Conservation (phyloP, 2,797 vertebrate species). For the Anguilla obscura region DNA sequence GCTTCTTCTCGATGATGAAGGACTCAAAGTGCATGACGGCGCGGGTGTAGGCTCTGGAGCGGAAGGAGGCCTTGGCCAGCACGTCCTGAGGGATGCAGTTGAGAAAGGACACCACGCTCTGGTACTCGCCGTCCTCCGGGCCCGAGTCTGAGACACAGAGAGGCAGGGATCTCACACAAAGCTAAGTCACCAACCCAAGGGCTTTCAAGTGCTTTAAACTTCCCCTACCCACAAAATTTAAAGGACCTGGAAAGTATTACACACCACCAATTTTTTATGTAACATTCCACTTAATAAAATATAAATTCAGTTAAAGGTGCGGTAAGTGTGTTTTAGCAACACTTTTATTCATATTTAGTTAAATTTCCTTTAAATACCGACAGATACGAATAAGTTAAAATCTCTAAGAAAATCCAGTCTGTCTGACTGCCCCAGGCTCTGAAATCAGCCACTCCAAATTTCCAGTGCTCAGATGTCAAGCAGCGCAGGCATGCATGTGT, state of each 20-base stretch:
- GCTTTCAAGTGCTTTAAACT: background rate
- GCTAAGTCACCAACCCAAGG: background rate
- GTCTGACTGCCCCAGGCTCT: too few relatives aligned
- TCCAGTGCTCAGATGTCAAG: too few relatives aligned
- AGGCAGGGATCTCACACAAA: background rate
- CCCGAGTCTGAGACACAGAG: conserved; percentile 41
- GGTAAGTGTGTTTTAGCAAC: too few relatives aligned
- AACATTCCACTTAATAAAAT: background rate
- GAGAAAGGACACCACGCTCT: conserved; percentile 87
- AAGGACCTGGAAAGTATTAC: background rate
- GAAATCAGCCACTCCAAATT: too few relatives aligned
- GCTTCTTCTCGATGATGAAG: conserved; percentile 91
- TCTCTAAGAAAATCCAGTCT: too few relatives aligned
- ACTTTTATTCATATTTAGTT: too few relatives aligned
- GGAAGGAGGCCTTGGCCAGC: conserved; percentile 89
- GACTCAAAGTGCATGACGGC: conserved; percentile 98
- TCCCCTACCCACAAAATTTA: background rate
- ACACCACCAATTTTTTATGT: background rate
- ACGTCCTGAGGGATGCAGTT: conserved; percentile 93
- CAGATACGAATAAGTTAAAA: too few relatives aligned
- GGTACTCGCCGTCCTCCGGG: conserved; percentile 79
- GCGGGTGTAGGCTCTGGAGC: conserved; percentile 94
- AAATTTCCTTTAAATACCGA: too few relatives aligned
- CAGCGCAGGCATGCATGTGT: too few relatives aligned
- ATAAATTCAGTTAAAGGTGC: too few relatives aligned